phyloP scores from a whole-genome alignment of 1,140 invertebrate genomes.

The Episyrphus balteatus region DNA sequence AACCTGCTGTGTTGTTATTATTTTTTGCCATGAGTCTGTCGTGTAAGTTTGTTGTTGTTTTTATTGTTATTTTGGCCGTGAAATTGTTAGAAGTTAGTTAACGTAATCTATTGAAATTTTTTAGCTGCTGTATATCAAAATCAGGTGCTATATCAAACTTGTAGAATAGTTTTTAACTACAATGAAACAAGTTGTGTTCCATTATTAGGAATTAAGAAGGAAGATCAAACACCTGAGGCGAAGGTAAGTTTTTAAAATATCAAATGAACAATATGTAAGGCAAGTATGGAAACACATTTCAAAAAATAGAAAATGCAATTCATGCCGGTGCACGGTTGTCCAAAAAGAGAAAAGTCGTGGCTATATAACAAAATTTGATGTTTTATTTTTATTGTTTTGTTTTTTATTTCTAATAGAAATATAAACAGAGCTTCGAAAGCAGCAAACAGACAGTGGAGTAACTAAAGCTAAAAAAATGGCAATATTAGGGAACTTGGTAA shows the following conservation, averaged over 20 bases:
- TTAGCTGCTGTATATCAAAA: constrained; percentile 32
- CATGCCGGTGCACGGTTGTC: no score
- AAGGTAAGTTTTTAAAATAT: constrained; percentile 17
- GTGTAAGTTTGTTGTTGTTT: constrained; percentile 8
- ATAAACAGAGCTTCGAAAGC: no score
- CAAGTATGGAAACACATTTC: not conserved
- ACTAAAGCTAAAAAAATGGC: no score
- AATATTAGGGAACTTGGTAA: no score
- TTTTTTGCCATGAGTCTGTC: constrained; percentile 29
- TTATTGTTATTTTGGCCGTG: not conserved
- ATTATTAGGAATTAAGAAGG: constrained; percentile 23
- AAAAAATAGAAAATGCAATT: not conserved
- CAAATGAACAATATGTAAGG: not conserved
- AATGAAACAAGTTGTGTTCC: constrained; percentile 27
- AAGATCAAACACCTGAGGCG: constrained; percentile 13
- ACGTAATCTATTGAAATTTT: constrained; percentile 4
- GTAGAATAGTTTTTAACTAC: constrained; percentile 21
- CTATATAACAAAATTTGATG: not conserved
- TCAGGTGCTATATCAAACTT: constrained; percentile 31
- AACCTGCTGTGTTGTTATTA: constrained; percentile 30
- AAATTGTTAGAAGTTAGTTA: not conserved
- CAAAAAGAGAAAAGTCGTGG: no score
- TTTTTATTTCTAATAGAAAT: constrained; percentile 3
- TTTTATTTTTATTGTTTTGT: no score
- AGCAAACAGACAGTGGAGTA: no score